Evolutionary conservation across 2,113 vertebrate species (phyloP), one percentile per base, ranked within the genome.

Genomic region (Willisornis vidua): DNA sequence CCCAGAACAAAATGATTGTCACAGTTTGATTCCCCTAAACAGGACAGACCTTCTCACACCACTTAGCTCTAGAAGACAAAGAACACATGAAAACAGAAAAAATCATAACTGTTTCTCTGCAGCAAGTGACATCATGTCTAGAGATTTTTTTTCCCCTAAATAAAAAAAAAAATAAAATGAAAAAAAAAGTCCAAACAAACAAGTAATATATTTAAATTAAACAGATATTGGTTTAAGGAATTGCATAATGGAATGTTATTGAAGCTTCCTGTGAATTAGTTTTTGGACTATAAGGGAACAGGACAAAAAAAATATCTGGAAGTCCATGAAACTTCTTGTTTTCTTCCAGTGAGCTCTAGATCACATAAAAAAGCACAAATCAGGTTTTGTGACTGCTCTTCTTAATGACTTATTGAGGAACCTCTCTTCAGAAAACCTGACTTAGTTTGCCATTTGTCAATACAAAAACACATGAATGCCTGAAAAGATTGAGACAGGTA

Each of bases 1-100:
- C 49, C n/a, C 61, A 85, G 65, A 93, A 94, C 49, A 94, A 74
- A 93, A 87, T 45, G 61, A 61, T 80, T 78, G 84, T 73, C 86
- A 85, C 65, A 78, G 87, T 85, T 93, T 93, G 67, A 33, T 87
- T 94, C 29, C 59, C 58, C 55, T 89, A n/a, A 93, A 85, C 26
- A 52, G 54, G 89, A 49, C 17, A 86, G 52, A 71, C 35, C 31
- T 63, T 84, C 45, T 79, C 41, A 61, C 23, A 80, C 26, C 19
- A 28, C 0, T 0, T 49, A 83, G 54, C 22, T 63, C 23, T n/a
- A 49, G 58, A 85, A 79, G 49, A 77, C 7, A 51, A 89, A 89
- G 41, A 55, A 58, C 23, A 24, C 22, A 31, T 10, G 52, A 54
- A 79, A 85, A 24, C 37, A 94, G 39, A 55, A 2, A 2, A 54